A percentile compares a stretch with the other conserved stretches of the same genome.
Conservation (phyloP, 2,113 vertebrate species). For the Pterocles gutturalis region DNA sequence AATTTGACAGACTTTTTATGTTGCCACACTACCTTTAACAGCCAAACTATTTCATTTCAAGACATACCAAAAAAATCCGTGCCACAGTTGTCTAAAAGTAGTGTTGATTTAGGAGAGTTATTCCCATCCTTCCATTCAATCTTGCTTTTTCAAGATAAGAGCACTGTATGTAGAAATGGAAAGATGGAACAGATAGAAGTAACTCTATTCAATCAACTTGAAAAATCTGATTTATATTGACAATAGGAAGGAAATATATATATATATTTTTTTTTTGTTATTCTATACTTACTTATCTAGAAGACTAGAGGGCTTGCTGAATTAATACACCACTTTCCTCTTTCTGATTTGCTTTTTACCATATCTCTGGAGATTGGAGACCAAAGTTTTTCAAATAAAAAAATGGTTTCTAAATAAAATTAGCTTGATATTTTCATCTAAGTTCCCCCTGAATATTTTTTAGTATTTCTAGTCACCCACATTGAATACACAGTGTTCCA, state of each 20-base stretch:
- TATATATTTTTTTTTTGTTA: neutral
- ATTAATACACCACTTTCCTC: neutral
- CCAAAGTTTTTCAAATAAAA: neutral
- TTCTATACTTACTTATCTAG: neutral
- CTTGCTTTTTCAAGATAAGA: conserved; percentile 6
- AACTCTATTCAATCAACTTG: neutral
- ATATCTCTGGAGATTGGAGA: neutral
- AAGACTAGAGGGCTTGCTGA: neutral
- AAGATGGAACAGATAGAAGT: conserved; percentile 13
- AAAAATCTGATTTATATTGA: conserved; percentile 6
- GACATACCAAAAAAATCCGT: neutral
- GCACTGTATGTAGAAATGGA: neutral
- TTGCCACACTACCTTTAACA: neutral
- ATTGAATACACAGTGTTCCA: neutral
- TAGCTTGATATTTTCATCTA: neutral
- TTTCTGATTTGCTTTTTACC: neutral
- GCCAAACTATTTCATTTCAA: neutral
- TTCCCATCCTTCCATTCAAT: neutral
- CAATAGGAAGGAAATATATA: neutral
- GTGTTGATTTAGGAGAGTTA: neutral
- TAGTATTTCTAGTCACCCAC: neutral
- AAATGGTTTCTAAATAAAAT: neutral
- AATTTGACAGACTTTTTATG: neutral
- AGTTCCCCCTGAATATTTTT: neutral
- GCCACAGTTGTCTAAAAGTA: neutral